A percentile compares a stretch with the other conserved stretches of the same genome.
phyloP scores from a whole-genome alignment of 1,140 invertebrate species.

The Euura saliciscinereae region DNA sequence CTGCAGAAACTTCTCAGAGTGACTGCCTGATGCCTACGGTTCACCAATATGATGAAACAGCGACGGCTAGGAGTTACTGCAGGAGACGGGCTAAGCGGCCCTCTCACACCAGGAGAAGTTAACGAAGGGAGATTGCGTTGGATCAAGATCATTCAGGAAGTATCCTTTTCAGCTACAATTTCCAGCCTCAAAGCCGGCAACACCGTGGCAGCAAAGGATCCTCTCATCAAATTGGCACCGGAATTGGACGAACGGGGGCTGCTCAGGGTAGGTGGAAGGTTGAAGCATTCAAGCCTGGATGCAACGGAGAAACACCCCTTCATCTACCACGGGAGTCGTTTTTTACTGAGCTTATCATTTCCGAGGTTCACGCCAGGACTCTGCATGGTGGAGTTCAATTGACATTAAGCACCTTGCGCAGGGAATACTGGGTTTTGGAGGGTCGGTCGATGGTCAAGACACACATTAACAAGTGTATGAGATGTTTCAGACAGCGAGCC shows the following conservation, averaged over 20 bases:
- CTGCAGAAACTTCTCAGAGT: background rate
- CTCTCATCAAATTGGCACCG: background rate
- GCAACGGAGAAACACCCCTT: background rate
- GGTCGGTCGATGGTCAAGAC: background rate
- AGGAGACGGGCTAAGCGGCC: too few species aligned
- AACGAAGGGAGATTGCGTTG: too few species aligned
- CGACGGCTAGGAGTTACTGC: too few species aligned
- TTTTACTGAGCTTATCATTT: background rate
- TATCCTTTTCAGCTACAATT: too few species aligned
- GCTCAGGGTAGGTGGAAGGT: background rate
- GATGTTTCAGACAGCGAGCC: conserved; percentile 34
- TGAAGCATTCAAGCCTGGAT: background rate
- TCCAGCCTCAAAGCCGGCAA: too few species aligned
- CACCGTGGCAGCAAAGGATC: background rate
- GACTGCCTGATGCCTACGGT: background rate
- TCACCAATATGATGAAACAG: background rate
- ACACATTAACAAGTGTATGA: conserved; percentile 35
- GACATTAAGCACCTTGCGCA: background rate
- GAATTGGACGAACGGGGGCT: background rate
- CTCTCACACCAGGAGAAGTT: too few species aligned
- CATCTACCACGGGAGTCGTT: background rate
- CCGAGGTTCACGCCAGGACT: conserved; percentile 1
- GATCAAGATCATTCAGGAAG: too few species aligned
- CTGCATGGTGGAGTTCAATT: conserved; percentile 13
- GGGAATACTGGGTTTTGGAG: conserved; percentile 3